Base-by-base conservation (phyloP, 30 jellyfish, hydroid and myxozoan species). In the Cassiopea xamachana region DNA sequence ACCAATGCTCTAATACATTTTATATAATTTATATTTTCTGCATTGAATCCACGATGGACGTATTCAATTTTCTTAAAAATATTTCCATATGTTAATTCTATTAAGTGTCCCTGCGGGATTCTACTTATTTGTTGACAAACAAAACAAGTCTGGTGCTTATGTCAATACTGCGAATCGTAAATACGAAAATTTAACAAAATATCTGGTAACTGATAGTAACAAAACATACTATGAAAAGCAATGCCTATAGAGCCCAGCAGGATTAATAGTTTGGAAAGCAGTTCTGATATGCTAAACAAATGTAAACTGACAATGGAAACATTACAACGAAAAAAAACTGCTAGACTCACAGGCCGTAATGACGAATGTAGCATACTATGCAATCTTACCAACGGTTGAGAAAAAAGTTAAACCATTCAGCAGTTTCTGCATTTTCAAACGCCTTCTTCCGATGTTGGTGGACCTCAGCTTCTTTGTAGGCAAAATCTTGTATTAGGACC, bases 401-500 rank as follows among this genome's bases (percentile, higher is more conserved):
- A 46, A 96, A 82, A 75, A 85, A 96, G 84, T 96, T 96, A 14
- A 96, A 84, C 99, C 99, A 96, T 59, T 96, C 99, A 10, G 91
- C 97, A 43, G 99, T 96, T 82, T 96, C 99, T 27, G 99, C 94
- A 60, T 92, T 97, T 14, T 82, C 96, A 61, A 96, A 88, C 0
- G 99, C 99, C 77, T 93, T 86, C 62, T 91, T 96, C 60, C 99
- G 86, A 64, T 96, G 98, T 64, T 96, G 97, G 44, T 93, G 85
- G 71, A 83, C 79, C 78, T 96, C 98, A 18, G 97, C 98, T 84
- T 96, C 99, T 8, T 93, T 75, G 82, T 69, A 88, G 46, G 94
- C 97, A 94, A 97, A 96, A 45, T 88, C 88, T 27, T 91, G 96
- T 19, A 96, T 92, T 16, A 84, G 87, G 19, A 75, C n/a, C 7